Conservation (phyloP, 1,140 invertebrate genomes). For the Linepithema humile region DNA sequence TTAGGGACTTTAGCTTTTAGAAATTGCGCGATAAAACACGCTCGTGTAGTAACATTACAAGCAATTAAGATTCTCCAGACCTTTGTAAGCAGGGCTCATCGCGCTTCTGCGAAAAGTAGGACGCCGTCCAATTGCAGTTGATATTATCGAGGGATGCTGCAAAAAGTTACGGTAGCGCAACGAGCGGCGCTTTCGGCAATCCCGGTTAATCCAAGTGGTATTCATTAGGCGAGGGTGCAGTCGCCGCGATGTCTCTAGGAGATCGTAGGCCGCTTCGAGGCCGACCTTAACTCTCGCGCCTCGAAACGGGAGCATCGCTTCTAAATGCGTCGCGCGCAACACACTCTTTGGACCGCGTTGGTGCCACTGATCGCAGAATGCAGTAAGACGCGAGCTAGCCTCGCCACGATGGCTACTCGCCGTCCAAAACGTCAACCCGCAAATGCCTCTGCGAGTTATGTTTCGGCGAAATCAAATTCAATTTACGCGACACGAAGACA, state of each 20-base stretch:
- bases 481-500: background rate
- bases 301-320: conserved; percentile 68
- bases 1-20: background rate
- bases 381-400: conserved; percentile 39
- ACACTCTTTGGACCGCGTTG: conserved; percentile 61
- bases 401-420: too few relatives aligned
- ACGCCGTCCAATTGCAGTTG: background rate
- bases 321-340: conserved; percentile 68
- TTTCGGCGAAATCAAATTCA: background rate
- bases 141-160: background rate
- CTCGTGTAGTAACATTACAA: background rate
- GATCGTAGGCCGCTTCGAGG: conserved; percentile 39
- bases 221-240: background rate
- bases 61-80: background rate
- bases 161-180: background rate
- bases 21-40: background rate
- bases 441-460: background rate
- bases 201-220: background rate
- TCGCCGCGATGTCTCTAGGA: conserved; percentile 18
- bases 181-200: background rate
- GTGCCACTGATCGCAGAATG: conserved; percentile 14
- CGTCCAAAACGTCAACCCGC: too few relatives aligned
- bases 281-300: conserved; percentile 65
- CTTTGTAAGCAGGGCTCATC: too few relatives aligned
- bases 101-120: background rate